Conservation (phyloP, 2,888 invertebrate species). For the Orthosia gothica region DNA sequence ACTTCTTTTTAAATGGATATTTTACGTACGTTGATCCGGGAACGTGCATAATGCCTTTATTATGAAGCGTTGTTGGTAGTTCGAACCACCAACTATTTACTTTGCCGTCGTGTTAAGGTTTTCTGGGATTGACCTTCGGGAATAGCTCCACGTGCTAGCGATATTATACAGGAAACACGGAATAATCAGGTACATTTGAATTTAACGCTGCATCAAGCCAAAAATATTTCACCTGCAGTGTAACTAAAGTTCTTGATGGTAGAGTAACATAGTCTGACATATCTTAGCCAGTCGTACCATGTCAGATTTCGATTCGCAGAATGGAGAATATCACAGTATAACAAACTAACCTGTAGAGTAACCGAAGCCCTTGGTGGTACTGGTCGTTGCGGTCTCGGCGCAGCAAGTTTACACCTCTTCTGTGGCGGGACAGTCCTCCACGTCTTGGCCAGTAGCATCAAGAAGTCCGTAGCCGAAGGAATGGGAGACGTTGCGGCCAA, state of each 20-base stretch:
- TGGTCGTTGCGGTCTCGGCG: conserved; percentile 89
- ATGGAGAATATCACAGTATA: neutral
- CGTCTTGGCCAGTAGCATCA: conserved; percentile 96
- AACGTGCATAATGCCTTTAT: conserved; percentile 14
- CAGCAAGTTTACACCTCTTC: conserved; percentile 96
- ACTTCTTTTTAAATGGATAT: conserved; percentile 29
- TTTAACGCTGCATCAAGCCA: neutral
- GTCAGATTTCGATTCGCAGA: neutral
- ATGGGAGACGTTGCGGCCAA: conserved; percentile 98
- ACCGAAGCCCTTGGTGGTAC: conserved; percentile 86
- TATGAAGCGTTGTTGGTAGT: neutral
- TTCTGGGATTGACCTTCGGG: neutral
- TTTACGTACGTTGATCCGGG: conserved; percentile 7
- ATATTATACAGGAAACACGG: neutral
- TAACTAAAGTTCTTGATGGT: neutral
- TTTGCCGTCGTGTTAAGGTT: neutral
- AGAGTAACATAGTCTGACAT: neutral
- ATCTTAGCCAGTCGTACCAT: neutral
- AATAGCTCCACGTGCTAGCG: too few relatives aligned
- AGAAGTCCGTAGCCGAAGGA: conserved; percentile 99
- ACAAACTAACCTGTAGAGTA: conserved; percentile 78
- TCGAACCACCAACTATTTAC: neutral
- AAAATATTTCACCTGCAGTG: neutral
- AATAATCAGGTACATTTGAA: too few relatives aligned
- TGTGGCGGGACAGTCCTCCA: conserved; percentile 98